Base-by-base conservation (phyloP, 2,888 invertebrate genomes). In the Agapetus fuscipes region DNA sequence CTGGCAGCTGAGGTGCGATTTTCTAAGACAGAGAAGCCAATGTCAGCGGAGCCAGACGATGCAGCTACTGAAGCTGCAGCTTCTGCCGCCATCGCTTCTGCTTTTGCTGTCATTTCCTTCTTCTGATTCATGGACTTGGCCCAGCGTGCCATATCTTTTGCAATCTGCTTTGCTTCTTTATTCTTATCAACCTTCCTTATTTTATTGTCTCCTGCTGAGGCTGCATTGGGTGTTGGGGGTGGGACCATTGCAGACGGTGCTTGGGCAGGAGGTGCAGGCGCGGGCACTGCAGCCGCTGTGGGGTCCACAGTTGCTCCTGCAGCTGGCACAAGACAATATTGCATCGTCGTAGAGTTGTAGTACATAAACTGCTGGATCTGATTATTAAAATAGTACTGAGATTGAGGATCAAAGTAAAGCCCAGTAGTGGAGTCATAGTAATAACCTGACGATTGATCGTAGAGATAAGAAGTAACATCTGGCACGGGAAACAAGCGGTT, bases 61-160 rank as follows among this genome's bases (percentile, higher is more conserved):
- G 70, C 67, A 1, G 67, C 62, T 5, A 59, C 62, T 1, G 67
- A 61, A 5, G 60, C 61, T 34, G 32, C 31, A 3, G 31, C 31
- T 1, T 60, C 63, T 32, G 66, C 66, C 29, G 62, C 52, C 0
- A 66, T 61, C 39, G 69, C 66, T 41, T 71, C 70, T 54, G 66
- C 65, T 0, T 68, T 66, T 46, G 62, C 52, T 33, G 68, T 67
- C 52, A 64, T 66, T 61, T 91, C 89, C 59, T 96, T 96, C 65
- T 93, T 93, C 59, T 96, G 95, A 59, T 97, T 97, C 48, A 96
- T 66, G 9, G 90, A 90, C 53, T 96, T 90, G 0, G 97, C 98
- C 98, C 98, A 98, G 38, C 76, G 62, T 47, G 76, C 77, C 77
- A 77, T 76, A 50, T 76, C 83, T 66, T 96, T 96, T 0, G 95